These are phyloP conservation scores for Actinia equina DNA, from an alignment of 64 coral and sea anemone species.

Conservation along the genomic window DNA sequence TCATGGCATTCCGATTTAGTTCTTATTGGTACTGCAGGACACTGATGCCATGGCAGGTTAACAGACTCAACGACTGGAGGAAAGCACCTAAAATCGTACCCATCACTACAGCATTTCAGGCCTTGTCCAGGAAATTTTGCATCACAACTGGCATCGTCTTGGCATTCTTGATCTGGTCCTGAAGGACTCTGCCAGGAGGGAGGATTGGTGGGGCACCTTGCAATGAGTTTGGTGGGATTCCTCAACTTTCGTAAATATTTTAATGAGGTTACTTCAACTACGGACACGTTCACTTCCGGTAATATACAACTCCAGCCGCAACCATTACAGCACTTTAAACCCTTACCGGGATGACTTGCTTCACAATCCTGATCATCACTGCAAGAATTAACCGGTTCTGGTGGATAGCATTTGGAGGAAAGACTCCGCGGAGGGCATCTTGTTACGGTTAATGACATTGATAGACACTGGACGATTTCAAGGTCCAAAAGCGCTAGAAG, in stretches of 20 bases:
- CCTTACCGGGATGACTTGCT: neutral
- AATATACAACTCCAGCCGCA: neutral
- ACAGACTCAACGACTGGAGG: neutral
- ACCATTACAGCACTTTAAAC: neutral
- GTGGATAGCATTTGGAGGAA: neutral
- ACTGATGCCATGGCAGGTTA: neutral
- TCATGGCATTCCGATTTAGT: too few relatives aligned
- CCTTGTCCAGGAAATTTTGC: neutral
- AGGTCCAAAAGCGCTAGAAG: neutral
- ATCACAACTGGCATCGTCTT: neutral
- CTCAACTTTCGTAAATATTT: too few relatives aligned
- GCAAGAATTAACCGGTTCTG: neutral
- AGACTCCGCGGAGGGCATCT: too few relatives aligned
- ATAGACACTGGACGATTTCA: neutral
- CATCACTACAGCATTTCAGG: constrained; percentile 16
- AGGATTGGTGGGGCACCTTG: neutral
- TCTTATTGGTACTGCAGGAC: too few relatives aligned
- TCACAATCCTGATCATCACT: neutral
- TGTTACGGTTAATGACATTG: too few relatives aligned
- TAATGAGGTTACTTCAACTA: too few relatives aligned
- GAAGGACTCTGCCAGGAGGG: neutral
- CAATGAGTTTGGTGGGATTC: neutral
- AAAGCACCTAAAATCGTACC: neutral
- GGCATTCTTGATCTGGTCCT: constrained; percentile 17
- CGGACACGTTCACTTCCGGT: neutral